Conservation (phyloP, 2,888 invertebrate genomes). For the Galerucella nymphaeae region DNA sequence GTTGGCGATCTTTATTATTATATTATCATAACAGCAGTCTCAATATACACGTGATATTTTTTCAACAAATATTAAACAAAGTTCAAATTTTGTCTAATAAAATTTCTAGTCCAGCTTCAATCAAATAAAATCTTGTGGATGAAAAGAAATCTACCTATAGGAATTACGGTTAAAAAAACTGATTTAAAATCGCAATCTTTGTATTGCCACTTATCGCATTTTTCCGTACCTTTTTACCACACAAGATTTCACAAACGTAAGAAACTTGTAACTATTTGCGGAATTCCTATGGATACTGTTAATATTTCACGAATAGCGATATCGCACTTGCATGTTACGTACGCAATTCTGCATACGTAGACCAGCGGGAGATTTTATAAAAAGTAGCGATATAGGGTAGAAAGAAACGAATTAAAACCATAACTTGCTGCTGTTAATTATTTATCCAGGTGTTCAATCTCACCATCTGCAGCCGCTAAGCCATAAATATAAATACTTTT, state of each 20-base stretch:
- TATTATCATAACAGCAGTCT: too few species aligned
- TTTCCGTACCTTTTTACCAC: too few species aligned
- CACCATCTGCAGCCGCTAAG: constrained; percentile 42
- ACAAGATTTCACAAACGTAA: neutral
- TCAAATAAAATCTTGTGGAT: too few species aligned
- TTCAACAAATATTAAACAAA: too few species aligned
- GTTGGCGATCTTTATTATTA: too few species aligned
- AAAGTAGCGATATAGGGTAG: constrained; percentile 29
- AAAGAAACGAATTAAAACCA: constrained; percentile 42
- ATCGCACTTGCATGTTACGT: constrained; percentile 20
- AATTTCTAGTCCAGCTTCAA: too few species aligned
- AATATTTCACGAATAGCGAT: constrained; percentile 27
- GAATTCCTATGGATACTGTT: constrained; percentile 23
- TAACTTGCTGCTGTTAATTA: constrained; percentile 45
- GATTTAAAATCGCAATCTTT: too few species aligned
- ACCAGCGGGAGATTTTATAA: constrained; percentile 26
- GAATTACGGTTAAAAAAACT: too few species aligned
- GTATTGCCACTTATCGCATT: too few species aligned
- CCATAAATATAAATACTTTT: constrained; percentile 41
- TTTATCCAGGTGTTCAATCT: constrained; percentile 48
- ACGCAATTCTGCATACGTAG: constrained; percentile 21
- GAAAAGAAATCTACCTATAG: too few species aligned
- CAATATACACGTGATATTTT: too few species aligned
- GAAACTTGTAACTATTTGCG: constrained; percentile 21
- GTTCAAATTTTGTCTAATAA: too few species aligned